phyloP scores from a whole-genome alignment of 2,113 vertebrate species.

The Raja brachyura region DNA sequence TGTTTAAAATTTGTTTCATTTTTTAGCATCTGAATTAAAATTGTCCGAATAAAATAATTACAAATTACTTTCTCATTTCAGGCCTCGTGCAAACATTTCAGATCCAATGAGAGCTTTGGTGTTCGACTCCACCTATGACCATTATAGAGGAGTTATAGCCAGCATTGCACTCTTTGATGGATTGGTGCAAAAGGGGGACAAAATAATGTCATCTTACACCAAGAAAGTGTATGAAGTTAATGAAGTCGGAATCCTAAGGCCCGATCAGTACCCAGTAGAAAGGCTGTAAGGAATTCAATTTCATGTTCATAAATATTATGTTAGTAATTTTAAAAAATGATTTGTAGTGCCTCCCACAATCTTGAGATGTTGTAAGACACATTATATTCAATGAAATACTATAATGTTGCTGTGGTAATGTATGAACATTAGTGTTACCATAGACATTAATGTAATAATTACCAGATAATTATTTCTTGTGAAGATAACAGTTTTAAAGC shows the following conservation, averaged over 20 bases:
- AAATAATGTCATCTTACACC: constrained; percentile 70
- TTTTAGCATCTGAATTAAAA: not conserved
- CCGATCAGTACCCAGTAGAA: constrained; percentile 69
- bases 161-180: constrained; percentile 82
- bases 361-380: no score
- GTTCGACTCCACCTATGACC: constrained; percentile 91
- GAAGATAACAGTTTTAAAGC: no score
- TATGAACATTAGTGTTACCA: not conserved
- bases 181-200: constrained; percentile 73
- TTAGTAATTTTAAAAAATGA: not conserved
- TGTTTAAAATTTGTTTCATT: no score
- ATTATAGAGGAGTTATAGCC: constrained; percentile 84
- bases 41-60: not conserved
- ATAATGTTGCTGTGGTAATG: not conserved
- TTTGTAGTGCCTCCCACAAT: no score
- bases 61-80: constrained; percentile 45
- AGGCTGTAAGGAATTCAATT: constrained; percentile 65
- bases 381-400: no score
- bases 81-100: constrained; percentile 57
- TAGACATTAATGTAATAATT: no score
- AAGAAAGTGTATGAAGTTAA: constrained; percentile 83
- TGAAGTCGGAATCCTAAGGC: constrained; percentile 81
- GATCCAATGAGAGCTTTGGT: constrained; percentile 81
- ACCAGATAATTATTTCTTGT: no score
- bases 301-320: constrained; percentile 33